Conservation (phyloP, 2,113 vertebrate genomes). For the Circaetus cinerascens region DNA sequence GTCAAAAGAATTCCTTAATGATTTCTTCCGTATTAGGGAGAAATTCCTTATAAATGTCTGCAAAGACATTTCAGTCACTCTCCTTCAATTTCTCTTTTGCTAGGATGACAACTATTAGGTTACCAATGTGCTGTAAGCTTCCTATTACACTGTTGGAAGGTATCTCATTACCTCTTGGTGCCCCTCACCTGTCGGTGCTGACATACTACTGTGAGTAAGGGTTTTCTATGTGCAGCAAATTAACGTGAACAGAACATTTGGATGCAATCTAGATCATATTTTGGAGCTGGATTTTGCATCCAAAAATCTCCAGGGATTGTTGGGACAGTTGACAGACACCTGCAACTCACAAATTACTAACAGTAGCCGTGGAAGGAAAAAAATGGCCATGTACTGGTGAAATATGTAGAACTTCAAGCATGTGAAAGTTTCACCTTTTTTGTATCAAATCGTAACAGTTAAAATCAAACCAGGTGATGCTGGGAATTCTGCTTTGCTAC, state of each 20-base stretch:
- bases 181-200: background rate
- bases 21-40: background rate
- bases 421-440: background rate
- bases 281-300: background rate
- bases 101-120: background rate
- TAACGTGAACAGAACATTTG: background rate
- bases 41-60: background rate
- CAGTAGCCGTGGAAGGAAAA: background rate
- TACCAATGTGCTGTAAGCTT: background rate
- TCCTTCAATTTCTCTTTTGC: background rate
- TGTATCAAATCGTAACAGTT: background rate
- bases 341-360: background rate
- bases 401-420: background rate
- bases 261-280: background rate
- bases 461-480: background rate
- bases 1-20: background rate
- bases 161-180: background rate
- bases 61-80: background rate
- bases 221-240: background rate
- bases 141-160: background rate
- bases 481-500: background rate
- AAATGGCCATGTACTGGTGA: background rate
- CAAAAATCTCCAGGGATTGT: background rate
- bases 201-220: background rate
- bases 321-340: background rate